phyloP scores from a whole-genome alignment of 2,113 vertebrate genomes.

The Hypocryptadius cinnamomeus region DNA sequence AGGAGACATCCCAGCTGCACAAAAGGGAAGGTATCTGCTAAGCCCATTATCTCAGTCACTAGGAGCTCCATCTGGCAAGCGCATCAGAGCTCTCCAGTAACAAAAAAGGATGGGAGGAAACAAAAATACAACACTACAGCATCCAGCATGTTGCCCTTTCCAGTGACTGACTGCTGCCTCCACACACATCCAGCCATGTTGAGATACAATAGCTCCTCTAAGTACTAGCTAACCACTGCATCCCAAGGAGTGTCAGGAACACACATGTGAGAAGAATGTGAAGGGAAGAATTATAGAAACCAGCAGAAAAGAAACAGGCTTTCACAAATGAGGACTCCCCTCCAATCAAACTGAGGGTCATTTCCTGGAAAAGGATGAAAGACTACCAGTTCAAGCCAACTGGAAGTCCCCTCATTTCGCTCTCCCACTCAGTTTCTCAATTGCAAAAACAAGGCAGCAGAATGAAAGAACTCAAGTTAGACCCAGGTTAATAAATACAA shows the following conservation, averaged over 20 bases:
- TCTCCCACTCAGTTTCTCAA: background rate
- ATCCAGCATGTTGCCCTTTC: background rate
- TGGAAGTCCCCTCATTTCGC: background rate
- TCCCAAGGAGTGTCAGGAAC: background rate
- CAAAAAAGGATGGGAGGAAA: background rate
- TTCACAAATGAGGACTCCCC: background rate
- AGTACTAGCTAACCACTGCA: background rate
- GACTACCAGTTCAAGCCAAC: background rate
- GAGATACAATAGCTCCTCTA: background rate
- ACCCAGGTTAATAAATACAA: slow-evolving; percentile 3
- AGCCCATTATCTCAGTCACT: background rate
- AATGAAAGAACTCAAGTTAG: background rate
- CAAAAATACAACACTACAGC: background rate
- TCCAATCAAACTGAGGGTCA: background rate
- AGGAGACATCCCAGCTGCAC: background rate
- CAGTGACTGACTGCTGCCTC: background rate
- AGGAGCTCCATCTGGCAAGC: background rate
- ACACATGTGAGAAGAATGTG: fast-evolving
- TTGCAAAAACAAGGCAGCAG: background rate
- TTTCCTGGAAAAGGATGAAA: background rate
- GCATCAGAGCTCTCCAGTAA: background rate
- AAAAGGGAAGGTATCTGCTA: background rate
- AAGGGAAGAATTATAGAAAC: background rate
- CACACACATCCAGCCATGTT: background rate
- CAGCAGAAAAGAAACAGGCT: background rate